phyloP scores from a whole-genome alignment of 2,797 vertebrate genomes.

The Arctocebus calabarensis region DNA sequence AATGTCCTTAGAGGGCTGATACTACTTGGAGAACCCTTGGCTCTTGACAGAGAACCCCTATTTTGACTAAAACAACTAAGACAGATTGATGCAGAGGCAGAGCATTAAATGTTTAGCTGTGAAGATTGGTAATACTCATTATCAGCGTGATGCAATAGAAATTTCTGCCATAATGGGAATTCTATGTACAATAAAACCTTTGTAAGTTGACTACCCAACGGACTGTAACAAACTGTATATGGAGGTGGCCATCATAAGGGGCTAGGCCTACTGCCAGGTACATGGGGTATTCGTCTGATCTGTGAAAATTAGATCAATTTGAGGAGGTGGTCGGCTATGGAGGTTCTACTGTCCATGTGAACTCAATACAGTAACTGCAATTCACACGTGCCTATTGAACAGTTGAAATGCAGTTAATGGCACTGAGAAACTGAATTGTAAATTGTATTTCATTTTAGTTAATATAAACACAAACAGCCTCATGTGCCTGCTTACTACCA shows the following conservation, averaged over 20 bases:
- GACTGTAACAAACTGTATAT: no score
- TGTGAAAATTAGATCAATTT: no score
- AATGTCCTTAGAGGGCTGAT: not conserved
- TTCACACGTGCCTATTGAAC: not conserved
- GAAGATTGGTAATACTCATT: not conserved
- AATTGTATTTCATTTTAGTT: constrained; percentile 27
- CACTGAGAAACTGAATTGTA: not conserved
- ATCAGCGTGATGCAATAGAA: not conserved
- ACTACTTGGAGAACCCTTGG: not conserved
- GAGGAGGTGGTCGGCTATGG: no score
- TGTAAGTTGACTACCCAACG: no score
- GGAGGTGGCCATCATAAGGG: no score
- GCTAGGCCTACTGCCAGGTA: no score
- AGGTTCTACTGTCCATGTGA: not conserved
- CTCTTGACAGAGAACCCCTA: not conserved
- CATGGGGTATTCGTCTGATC: no score
- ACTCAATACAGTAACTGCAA: not conserved
- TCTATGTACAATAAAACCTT: not conserved
- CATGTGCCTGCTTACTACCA: not conserved
- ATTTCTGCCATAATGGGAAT: not conserved
- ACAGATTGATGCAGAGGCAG: not conserved
- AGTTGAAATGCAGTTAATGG: not conserved
- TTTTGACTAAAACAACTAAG: not conserved
- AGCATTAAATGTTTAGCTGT: not conserved
- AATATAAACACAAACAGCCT: not conserved